These are phyloP conservation scores for Drosophila putrida DNA, from an alignment of 2,888 invertebrate species.

Conservation along the genomic window DNA sequence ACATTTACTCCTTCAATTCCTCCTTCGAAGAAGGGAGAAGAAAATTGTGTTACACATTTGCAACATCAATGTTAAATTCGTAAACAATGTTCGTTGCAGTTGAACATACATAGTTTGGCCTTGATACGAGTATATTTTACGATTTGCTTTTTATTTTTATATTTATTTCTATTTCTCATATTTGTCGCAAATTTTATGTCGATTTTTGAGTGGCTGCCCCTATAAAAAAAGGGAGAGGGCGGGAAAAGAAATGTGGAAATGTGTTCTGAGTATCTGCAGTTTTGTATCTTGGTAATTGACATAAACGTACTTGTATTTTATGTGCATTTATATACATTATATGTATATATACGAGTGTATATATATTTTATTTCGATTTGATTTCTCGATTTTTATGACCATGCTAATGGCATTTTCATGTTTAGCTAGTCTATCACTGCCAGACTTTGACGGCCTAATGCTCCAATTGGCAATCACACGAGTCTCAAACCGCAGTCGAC, in stretches of 20 bases:
- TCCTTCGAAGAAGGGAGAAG: too few species aligned
- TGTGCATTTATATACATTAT: slow-evolving; percentile 23
- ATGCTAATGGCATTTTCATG: slow-evolving; percentile 78
- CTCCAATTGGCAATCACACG: slow-evolving; percentile 30
- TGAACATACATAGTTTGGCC: slow-evolving; percentile 25
- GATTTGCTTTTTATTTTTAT: slow-evolving; percentile 52
- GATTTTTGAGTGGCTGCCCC: slow-evolving; percentile 54
- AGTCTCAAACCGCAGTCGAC: slow-evolving; percentile 49
- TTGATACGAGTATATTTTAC: slow-evolving; percentile 37
- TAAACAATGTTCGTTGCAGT: slow-evolving; percentile 36
- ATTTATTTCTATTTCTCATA: slow-evolving; percentile 39
- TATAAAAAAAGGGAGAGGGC: not conserved
- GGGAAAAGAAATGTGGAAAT: not conserved
- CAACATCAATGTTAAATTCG: slow-evolving; percentile 31
- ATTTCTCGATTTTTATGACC: slow-evolving; percentile 63
- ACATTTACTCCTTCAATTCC: not conserved
- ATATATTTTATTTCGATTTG: slow-evolving; percentile 51
- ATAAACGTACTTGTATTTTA: slow-evolving; percentile 29
- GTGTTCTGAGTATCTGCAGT: slow-evolving; percentile 32
- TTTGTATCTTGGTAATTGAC: slow-evolving; percentile 60
- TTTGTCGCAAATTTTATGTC: slow-evolving; percentile 67
- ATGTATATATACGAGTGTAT: slow-evolving; percentile 22
- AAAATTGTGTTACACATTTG: slow-evolving; percentile 14
- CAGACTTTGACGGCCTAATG: slow-evolving; percentile 56
- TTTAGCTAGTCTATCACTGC: slow-evolving; percentile 63